Conservation (phyloP, 2,113 vertebrate species). For the Emydura subglobosa region DNA sequence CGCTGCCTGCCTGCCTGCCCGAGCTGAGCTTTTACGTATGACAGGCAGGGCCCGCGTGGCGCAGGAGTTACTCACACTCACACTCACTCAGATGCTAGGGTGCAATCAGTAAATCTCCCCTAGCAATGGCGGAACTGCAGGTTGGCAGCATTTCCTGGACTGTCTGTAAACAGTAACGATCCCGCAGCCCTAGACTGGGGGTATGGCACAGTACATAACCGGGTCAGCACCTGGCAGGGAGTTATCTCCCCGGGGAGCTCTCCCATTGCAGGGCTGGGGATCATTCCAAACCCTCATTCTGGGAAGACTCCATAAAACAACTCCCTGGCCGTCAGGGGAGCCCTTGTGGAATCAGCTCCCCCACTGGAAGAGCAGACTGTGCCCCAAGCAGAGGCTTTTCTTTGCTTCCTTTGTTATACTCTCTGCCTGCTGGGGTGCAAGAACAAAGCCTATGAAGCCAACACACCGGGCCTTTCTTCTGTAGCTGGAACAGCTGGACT, state of each 20-base stretch:
- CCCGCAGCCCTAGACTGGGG: background rate
- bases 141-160: background rate
- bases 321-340: background rate
- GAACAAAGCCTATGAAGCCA: background rate
- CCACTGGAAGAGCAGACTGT: background rate
- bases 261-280: background rate
- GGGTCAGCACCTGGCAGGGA: background rate
- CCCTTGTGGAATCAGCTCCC: background rate
- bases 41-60: too few species aligned
- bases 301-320: background rate
- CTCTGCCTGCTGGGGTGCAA: background rate
- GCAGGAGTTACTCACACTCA: background rate
- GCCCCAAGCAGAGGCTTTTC: background rate
- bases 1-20: too few species aligned
- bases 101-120: background rate
- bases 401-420: background rate
- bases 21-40: too few species aligned
- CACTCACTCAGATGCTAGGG: background rate
- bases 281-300: background rate
- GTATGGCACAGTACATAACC: background rate
- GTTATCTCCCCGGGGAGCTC: background rate
- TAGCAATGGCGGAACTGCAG: background rate
- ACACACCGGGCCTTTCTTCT: background rate
- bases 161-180: background rate
- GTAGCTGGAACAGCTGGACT: background rate